Percentiles rank a stretch among this genome's conserved stretches.
These are phyloP conservation scores for Drosophila rhopaloa DNA, from an alignment of 1,140 invertebrate genomes.

Conservation along the genomic window DNA sequence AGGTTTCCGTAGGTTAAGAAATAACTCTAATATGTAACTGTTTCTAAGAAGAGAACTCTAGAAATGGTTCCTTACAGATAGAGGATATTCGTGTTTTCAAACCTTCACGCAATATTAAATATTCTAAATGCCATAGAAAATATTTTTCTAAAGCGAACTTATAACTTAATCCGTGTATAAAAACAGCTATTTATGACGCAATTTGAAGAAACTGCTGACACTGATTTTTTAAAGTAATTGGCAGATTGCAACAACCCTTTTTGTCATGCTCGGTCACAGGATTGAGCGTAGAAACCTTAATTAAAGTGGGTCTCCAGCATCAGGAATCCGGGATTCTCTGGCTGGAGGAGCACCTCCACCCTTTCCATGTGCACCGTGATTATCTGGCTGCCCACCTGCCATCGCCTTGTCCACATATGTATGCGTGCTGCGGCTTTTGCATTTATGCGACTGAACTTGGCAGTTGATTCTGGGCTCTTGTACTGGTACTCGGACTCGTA, in stretches of 20 bases:
- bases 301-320: conserved; percentile 50
- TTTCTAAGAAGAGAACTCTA: too few relatives aligned
- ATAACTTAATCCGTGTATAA: background rate
- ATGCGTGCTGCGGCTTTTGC: conserved; percentile 59
- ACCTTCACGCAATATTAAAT: too few relatives aligned
- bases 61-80: too few relatives aligned
- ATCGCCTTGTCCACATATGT: conserved; percentile 21
- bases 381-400: conserved; percentile 37
- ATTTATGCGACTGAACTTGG: conserved; percentile 71
- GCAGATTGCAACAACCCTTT: background rate
- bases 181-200: background rate
- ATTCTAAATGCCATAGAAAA: too few relatives aligned
- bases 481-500: conserved; percentile 12
- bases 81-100: too few relatives aligned
- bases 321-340: conserved; percentile 6
- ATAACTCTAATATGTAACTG: too few relatives aligned
- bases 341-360: conserved; percentile 9
- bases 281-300: conserved; percentile 40
- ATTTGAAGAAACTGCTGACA: background rate
- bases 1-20: too few relatives aligned
- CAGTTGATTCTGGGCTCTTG: conserved; percentile 50
- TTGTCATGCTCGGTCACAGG: conserved; percentile 20
- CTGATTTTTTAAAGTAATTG: background rate
- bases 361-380: conserved; percentile 46
- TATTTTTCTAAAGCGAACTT: background rate